Base-by-base conservation (phyloP, 2,113 vertebrate genomes). In the Antechinus stuartii region DNA sequence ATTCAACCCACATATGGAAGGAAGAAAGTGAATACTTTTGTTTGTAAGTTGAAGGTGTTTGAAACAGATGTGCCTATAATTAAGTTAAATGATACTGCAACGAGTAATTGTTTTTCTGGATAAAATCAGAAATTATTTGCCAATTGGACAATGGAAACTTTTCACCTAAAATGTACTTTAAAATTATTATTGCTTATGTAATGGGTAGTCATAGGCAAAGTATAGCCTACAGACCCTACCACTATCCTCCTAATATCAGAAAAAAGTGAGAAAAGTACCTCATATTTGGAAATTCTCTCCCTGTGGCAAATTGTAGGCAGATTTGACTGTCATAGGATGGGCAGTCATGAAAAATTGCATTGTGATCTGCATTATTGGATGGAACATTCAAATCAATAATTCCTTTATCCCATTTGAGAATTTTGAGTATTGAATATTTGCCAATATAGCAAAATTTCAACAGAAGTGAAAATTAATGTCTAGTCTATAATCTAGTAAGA, bases 11-110 rank as follows among this genome's bases (percentile, higher is more conserved):
- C 55, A 42, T 5, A 52, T 92, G 95, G 93, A 95, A 94, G 61
- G 89, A 30, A 46, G 93, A 94, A 96, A 95, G 0, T 89, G 93
- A 96, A 68, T 95, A 91, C 91, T 93, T 6, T 49, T 97, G 26
- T 97, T 97, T 96, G 95, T 89, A 97, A 55, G 91, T 26, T 92
- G 42, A 94, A 91, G 22, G 19, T 49, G 95, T 91, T 93, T 50
- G 93, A 90, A 91, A 57, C n/a, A 92, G 27, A 26, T 90, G 90
- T 84, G 46, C 57, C 89, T 93, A 56, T 84, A 96, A 49, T 91
- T 89, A 91, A 95, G n/a, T 92, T 92, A 94, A 97, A 49, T 42
- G 92, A 2, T 30, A 92, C 54, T 91, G 10, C 95, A 96, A 54
- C 54, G 49, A 12, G 11, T 92, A 49, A 30, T 19, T 95, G 91